Base-by-base conservation (phyloP, 2,888 invertebrate genomes). In the Syrista parreyssii region DNA sequence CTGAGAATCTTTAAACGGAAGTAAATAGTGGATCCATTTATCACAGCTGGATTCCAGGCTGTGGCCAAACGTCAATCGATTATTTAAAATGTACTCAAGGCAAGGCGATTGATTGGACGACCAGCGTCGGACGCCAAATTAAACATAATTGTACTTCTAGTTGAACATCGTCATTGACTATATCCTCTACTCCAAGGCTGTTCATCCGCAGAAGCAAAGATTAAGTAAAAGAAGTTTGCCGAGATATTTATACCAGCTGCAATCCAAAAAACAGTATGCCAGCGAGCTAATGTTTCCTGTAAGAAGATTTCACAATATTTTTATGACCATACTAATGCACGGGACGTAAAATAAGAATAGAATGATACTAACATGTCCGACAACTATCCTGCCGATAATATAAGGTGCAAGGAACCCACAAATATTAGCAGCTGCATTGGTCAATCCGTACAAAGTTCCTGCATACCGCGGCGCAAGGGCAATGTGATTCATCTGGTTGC, bases 381-480 rank as follows among this genome's bases (percentile, higher is more conserved):
- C 93, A 75, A 96, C 96, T 73, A 97, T 94, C 79, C 93, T 91
- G 23, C 96, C 96, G 75, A 96, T 95, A 40, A 95, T 94, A 85
- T 95, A 96, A 0, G 97, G 97, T 32, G 97, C 97, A 83, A 97
- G 90, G 89, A 97, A 97, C 0, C 97, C 97, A 87, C 96, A 97
- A 76, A 95, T 94, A 88, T 97, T 97, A 34, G 96, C 95, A 0
- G 96, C 95, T 0, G 96, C 96, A 90, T 97, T 97, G 1, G 96
- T 96, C 23, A 97, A 94, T 1, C 97, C 97, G 87, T 97, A 96
- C 94, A 97, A 95, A 0, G 97, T 97, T 71, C 97, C 96, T 1
- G 96, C 97, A 89, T 94, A 97, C 88, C 95, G 94, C 0, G 97
- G 96, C 87, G 96, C 96, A 34, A 97, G 91, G 33, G 96, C 95